Evolutionary conservation across 2,797 vertebrate genomes (phyloP).

Genomic region (Karalla daura): DNA sequence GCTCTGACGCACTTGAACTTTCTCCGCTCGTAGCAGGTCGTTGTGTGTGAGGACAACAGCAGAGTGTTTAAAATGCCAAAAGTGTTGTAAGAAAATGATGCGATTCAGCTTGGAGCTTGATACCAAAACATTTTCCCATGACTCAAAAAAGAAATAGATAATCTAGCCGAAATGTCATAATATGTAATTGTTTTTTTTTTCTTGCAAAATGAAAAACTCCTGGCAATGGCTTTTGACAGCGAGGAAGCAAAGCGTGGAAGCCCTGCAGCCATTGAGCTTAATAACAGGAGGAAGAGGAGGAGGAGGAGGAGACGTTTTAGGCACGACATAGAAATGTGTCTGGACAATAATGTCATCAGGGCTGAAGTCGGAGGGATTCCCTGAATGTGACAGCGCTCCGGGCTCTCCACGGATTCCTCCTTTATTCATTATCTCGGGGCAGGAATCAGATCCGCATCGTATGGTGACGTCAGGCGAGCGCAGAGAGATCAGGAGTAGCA

Average conservation of each 20-base stretch:
- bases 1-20: slow-evolving; percentile 6
- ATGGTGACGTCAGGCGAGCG: background rate
- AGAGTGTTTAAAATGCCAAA: slow-evolving; percentile 54
- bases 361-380: slow-evolving; percentile 28
- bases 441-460: background rate
- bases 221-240: slow-evolving; percentile 55
- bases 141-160: slow-evolving; percentile 56
- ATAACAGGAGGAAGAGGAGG: slow-evolving; percentile 36
- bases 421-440: background rate
- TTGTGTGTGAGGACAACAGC: slow-evolving; percentile 20
- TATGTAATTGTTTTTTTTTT: slow-evolving; percentile 58
- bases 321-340: slow-evolving; percentile 27
- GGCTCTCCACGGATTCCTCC: background rate
- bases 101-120: slow-evolving; percentile 49
- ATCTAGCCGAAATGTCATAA: slow-evolving; percentile 68
- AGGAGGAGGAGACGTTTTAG: slow-evolving; percentile 34
- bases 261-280: slow-evolving; percentile 54
- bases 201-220: slow-evolving; percentile 41
- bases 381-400: background rate
- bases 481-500: slow-evolving; percentile 1
- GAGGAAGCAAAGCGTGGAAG: slow-evolving; percentile 31
- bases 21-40: slow-evolving; percentile 3
- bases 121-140: slow-evolving; percentile 64
- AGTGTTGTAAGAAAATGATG: slow-evolving; percentile 49
- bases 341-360: slow-evolving; percentile 29